Conservation (phyloP, 2,888 invertebrate genomes). For the Cryptus viduatorius region DNA sequence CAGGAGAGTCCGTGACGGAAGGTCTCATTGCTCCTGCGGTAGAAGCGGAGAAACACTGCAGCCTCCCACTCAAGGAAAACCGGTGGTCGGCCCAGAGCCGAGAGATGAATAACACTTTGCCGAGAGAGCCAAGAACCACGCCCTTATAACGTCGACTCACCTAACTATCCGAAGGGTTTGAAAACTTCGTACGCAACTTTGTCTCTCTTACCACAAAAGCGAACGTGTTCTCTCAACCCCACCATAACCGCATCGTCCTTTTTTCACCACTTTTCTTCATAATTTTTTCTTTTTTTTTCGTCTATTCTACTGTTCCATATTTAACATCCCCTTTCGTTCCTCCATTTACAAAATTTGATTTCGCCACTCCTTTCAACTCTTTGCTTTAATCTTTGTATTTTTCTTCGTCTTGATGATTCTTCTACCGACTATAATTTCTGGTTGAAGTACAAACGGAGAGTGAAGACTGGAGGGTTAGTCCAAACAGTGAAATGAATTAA, state of each 20-base stretch:
- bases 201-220: constrained; percentile 47
- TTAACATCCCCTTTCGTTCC: constrained; percentile 11
- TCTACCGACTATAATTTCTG: constrained; percentile 26
- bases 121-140: constrained; percentile 64
- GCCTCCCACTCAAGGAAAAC: constrained; percentile 29
- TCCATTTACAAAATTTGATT: constrained; percentile 58
- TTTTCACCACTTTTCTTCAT: constrained; percentile 15
- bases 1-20: constrained; percentile 44
- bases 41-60: constrained; percentile 61
- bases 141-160: constrained; percentile 56
- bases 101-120: constrained; percentile 66
- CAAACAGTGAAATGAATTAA: constrained; percentile 50
- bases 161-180: constrained; percentile 58
- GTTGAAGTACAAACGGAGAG: constrained; percentile 9
- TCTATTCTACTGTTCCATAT: constrained; percentile 28
- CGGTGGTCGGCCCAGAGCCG: constrained; percentile 24
- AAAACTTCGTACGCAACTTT: constrained; percentile 56
- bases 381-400: constrained; percentile 14
- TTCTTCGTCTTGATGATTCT: constrained; percentile 22
- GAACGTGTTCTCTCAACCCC: constrained; percentile 24
- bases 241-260: constrained; percentile 49
- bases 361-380: neutral
- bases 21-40: constrained; percentile 31
- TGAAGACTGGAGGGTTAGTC: constrained; percentile 1
- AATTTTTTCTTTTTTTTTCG: constrained; percentile 46